Evolutionary conservation across 2,797 vertebrate genomes (phyloP), one percentile per base, ranked within the genome.

Genomic region (Bryconaethiops microstoma): DNA sequence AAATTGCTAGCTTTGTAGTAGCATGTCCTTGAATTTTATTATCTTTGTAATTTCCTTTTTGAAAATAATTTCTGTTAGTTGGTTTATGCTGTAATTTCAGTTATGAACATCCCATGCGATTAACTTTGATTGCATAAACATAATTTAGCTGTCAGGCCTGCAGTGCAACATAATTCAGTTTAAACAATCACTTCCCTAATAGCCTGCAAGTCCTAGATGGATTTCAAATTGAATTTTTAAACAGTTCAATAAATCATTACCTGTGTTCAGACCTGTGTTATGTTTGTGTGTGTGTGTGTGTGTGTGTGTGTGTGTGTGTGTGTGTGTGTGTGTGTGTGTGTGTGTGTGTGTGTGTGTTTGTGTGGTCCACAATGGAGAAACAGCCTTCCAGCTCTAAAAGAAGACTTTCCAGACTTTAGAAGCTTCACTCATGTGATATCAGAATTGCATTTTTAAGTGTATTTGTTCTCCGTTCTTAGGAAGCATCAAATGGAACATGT

Each of bases 161-260:
- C 55, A 60, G 13, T 59, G 62, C 39, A 60, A 74, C 57, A 62
- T 42, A 59, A 74, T 59, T 59, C 39, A 60, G 69, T 71, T 71
- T 74, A 60, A 74, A 74, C 73, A 60, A 74, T 62, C 62, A 74
- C 73, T 57, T 45, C n/a, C 40, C 40, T 74, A 74, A 62, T 74
- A 62, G 21, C 35, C 55, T 60, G 40, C 39, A 62, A 74, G 62
- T 62, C 39, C 73, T 74, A 60, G 55, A 74, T 74, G 39, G 35
- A 62, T 45, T 74, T 42, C 57, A 74, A 60, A 74, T 74, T 39
- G 73, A 74, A 62, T 40, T 59, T 60, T 62, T 74, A 74, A 74
- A 60, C 57, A 62, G 55, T 74, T 62, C 73, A 45, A 74, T 74
- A 74, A 74, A 74, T 74, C 54, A 74, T 74, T 59, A 74, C 54